Base-by-base conservation (phyloP, 1,140 invertebrate species). In the Ectropis grisescens region DNA sequence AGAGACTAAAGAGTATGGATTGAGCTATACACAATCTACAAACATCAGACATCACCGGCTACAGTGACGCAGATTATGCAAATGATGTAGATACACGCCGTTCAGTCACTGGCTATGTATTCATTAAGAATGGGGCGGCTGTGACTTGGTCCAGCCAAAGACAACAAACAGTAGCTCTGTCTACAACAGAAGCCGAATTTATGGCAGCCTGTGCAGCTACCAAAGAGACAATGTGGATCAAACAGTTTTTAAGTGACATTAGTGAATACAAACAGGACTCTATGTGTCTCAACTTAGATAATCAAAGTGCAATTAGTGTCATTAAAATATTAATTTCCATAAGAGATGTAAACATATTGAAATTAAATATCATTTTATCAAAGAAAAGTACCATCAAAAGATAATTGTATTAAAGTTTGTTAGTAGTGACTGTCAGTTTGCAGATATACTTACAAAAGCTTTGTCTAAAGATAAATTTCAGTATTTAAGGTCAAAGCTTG, bases 1-100 rank as follows among this genome's bases (percentile, higher is more conserved):
- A n/a, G n/a, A n/a, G n/a, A n/a, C n/a, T n/a, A n/a, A n/a, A n/a
- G n/a, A 24, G 1, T 42, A 33, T 47, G 45, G 45, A 12, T 2
- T 41, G 10, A 25, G 26, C 13, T 47, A 47, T 15, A 15, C 10
- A 35, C 8, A n/a, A 5, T 22, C 19, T 5, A 28, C 3, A 2
- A 34, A 58, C 27, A 22, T 29, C 11, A 41, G 47, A 14, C 34
- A 2, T 47, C 13, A 29, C 11, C 12, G 58, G 44, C 1, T 72
- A 45, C 22, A 40, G 29, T 47, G 61, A 79, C 46, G 45, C 68
- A 5, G 66, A 75, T 36, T 70, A 33, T 47, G 67, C 61, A 9
- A 53, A 56, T 31, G 54, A 69, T 33, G 0, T 14, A 9, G 33
- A 43, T 1, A 58, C 46, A 6, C 36, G 67, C 29, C 40, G 51